Percentiles rank a stretch among this genome's conserved stretches.
These are phyloP conservation scores for Solen grandis DNA, from an alignment of 1,140 invertebrate species.

Conservation along the genomic window DNA sequence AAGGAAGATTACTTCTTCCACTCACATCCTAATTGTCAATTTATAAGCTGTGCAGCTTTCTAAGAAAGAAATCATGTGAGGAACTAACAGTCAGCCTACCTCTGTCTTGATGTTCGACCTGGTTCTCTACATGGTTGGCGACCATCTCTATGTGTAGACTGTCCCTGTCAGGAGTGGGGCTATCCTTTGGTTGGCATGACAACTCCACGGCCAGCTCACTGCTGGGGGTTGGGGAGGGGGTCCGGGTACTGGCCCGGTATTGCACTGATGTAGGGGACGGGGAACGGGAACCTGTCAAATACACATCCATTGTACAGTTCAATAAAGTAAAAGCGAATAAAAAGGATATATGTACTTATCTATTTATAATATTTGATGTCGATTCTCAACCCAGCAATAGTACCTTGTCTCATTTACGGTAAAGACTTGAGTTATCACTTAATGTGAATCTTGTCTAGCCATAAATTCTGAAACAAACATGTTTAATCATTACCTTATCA, in stretches of 20 bases:
- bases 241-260: conserved; percentile 67
- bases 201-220: conserved; percentile 66
- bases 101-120: conserved; percentile 36
- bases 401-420: background rate
- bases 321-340: background rate
- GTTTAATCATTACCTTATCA: no score
- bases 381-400: background rate
- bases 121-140: conserved; percentile 78
- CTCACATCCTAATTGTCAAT: no score
- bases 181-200: conserved; percentile 68
- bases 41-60: no score
- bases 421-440: background rate
- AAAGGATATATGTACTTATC: background rate
- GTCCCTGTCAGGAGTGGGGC: conserved; percentile 77
- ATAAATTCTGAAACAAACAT: background rate
- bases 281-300: conserved; percentile 68
- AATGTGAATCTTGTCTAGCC: background rate
- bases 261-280: conserved; percentile 74
- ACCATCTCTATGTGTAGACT: conserved; percentile 89
- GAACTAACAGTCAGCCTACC: conserved; percentile 1
- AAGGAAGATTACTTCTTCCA: no score
- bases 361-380: background rate
- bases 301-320: background rate
- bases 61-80: no score
- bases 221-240: conserved; percentile 72